Evolutionary conservation across 2,888 invertebrate genomes (phyloP), one percentile per base, ranked within the genome.

Genomic region (Fragum sueziense): DNA sequence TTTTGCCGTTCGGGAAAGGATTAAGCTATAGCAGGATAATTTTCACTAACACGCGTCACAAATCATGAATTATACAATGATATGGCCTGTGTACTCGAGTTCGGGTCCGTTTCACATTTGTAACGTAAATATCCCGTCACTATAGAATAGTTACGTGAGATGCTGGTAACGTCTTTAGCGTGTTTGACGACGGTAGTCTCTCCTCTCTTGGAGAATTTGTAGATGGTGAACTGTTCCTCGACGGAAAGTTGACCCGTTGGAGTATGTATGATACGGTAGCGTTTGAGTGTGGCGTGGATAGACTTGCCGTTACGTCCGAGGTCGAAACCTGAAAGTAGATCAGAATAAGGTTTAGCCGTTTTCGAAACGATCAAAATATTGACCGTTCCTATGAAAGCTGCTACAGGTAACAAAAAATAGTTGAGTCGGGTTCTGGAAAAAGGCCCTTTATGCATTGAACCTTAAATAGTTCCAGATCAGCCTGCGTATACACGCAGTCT

Each of bases 11-110:
- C n/a, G n/a, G n/a, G n/a, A n/a, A n/a, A n/a, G n/a, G n/a, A n/a
- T n/a, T n/a, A n/a, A n/a, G n/a, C n/a, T n/a, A n/a, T n/a, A n/a
- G n/a, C n/a, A n/a, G n/a, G n/a, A n/a, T n/a, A n/a, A n/a, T n/a
- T n/a, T n/a, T n/a, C n/a, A n/a, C n/a, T n/a, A n/a, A n/a, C n/a
- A n/a, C n/a, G n/a, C n/a, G n/a, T n/a, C n/a, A n/a, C n/a, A n/a
- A n/a, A 47, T 80, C 80, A 80, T 14, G 74, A 70, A 70, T 74
- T 76, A 68, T 62, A 84, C 65, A 84, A 67, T 33, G 76, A 74
- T 33, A 84, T 74, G 17, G 84, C 78, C 51, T 75, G 74, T 41
- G 84, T 84, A 51, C 84, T 84, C 1, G 84, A 80, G 51, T 84
- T 84, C 1, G 68, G 72, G 73, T 84, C 84, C 14, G 76, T 74